These are phyloP conservation scores for Poeciliopsis occidentalis DNA, from an alignment of 2,113 vertebrate species.

Conservation along the genomic window DNA sequence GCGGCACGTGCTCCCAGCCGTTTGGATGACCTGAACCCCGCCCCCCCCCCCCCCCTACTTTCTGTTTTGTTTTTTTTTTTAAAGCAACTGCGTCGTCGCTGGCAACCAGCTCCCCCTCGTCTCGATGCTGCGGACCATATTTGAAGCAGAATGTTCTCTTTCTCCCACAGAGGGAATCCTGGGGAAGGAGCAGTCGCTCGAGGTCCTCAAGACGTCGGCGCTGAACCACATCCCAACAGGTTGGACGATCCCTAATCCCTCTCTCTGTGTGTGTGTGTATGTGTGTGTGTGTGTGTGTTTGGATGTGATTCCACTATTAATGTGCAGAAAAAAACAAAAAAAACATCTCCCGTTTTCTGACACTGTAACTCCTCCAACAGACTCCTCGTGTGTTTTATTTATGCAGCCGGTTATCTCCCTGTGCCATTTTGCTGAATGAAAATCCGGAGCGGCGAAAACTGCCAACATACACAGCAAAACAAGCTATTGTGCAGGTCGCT, in stretches of 20 bases:
- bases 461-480: conserved; percentile 19
- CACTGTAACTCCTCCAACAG: neutral
- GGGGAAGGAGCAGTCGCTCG: conserved; percentile 78
- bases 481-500: conserved; percentile 16
- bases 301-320: conserved; percentile 65
- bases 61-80: neutral
- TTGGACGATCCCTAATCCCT: conserved; percentile 48
- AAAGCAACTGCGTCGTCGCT: neutral
- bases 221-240: conserved; percentile 83
- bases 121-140: conserved; percentile 80
- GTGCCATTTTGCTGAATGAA: conserved; percentile 52
- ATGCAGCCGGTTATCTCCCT: conserved; percentile 2
- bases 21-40: conserved; percentile 62
- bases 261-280: conserved; percentile 19
- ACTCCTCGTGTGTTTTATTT: neutral
- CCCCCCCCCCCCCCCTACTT: no score
- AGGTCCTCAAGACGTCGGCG: conserved; percentile 79
- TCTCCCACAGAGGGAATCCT: conserved; percentile 79
- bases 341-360: neutral
- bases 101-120: conserved; percentile 15
- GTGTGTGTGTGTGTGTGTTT: neutral
- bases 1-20: conserved; percentile 20
- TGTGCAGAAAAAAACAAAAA: conserved; percentile 7
- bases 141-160: conserved; percentile 77
- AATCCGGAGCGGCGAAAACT: conserved; percentile 8